phyloP scores from a whole-genome alignment of 2,797 vertebrate species.

The Caiman crocodilus region DNA sequence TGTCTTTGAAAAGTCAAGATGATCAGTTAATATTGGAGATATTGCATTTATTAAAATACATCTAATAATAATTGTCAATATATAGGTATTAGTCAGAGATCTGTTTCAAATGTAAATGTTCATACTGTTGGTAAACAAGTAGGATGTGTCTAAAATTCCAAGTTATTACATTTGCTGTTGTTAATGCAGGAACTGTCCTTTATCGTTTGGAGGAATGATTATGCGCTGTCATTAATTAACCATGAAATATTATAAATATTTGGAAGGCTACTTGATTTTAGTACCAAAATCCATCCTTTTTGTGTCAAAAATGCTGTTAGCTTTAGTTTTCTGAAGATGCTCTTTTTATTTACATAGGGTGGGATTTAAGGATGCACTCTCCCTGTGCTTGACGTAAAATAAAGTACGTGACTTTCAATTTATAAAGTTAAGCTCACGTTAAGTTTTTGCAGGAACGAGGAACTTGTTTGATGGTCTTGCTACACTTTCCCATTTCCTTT shows the following conservation, averaged over 20 bases:
- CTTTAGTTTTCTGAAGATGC: neutral
- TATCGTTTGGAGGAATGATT: neutral
- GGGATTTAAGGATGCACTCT: neutral
- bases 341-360: neutral
- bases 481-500: neutral
- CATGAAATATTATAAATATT: neutral
- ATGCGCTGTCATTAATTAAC: neutral
- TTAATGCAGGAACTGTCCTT: neutral
- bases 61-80: neutral
- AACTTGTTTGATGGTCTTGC: neutral
- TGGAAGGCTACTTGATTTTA: neutral
- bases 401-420: neutral
- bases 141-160: neutral
- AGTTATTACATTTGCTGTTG: neutral
- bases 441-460: neutral
- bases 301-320: neutral
- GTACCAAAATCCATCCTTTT: neutral
- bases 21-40: neutral
- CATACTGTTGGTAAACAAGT: neutral
- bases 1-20: neutral
- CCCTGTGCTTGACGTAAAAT: neutral
- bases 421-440: neutral
- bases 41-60: no score
- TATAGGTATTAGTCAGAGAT: neutral
- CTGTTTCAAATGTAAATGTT: neutral